Conservation (phyloP, 2,113 vertebrate species). For the Parotia lawesii region DNA sequence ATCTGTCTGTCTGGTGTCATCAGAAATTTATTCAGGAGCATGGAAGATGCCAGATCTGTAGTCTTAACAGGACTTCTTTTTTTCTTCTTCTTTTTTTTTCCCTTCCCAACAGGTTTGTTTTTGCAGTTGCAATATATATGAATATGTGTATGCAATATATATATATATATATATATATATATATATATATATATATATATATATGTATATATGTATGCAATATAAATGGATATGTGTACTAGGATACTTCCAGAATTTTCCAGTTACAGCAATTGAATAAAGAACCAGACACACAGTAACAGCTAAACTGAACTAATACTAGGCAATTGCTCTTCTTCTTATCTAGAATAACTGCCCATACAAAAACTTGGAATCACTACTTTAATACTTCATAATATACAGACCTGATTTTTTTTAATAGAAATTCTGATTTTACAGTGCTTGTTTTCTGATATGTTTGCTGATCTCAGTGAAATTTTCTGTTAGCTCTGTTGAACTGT, state of each 20-base stretch:
- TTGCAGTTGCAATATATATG: not conserved
- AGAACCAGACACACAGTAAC: not conserved
- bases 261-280: not conserved
- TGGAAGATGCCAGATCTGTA: not conserved
- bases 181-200: too few species aligned
- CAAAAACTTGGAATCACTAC: not conserved
- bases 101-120: not conserved
- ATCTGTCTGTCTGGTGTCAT: not conserved
- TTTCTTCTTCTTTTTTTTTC: accelerated
- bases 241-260: not conserved
- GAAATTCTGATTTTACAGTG: not conserved
- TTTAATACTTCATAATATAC: not conserved
- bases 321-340: not conserved
- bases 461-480: not conserved
- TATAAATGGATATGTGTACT: not conserved
- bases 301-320: not conserved
- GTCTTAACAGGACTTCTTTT: not conserved
- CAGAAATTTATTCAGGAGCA: not conserved
- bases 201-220: too few species aligned
- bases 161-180: too few species aligned
- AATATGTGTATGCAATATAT: not conserved
- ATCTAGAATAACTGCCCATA: not conserved
- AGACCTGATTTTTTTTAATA: not conserved
- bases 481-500: not conserved
- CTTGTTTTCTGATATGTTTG: not conserved